Conservation (phyloP, 2,113 vertebrate species). For the Uria aalge region DNA sequence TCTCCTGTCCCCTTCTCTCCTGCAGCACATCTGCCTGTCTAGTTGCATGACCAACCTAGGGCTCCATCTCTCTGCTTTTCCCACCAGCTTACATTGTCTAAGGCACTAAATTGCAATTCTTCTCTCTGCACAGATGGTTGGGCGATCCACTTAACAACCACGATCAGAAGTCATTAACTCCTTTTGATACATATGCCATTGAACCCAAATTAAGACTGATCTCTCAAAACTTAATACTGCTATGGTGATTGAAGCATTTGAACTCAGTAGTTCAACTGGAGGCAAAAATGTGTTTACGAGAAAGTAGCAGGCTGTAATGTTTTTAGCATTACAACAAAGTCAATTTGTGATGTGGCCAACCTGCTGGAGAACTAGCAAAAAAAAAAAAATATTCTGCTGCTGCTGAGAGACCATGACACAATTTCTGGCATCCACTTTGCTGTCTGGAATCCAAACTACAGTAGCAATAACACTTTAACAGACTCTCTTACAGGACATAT, state of each 20-base stretch:
- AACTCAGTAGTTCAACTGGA: not conserved
- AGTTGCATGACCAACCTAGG: accelerated
- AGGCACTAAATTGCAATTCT: not conserved
- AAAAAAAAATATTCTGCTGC: not conserved
- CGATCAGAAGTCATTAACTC: not conserved
- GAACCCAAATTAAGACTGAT: not conserved
- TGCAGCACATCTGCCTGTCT: not conserved
- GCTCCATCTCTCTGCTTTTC: not conserved
- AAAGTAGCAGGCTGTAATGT: conserved; percentile 3
- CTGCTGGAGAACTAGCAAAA: not conserved
- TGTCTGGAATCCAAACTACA: conserved; percentile 11
- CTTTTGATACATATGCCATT: not conserved
- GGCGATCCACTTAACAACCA: not conserved
- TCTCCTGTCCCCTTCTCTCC: not conserved
- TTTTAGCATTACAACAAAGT: conserved; percentile 28
- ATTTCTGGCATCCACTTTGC: conserved; percentile 24
- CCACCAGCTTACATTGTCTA: not conserved
- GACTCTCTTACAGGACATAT: not conserved
- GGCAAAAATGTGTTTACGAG: conserved; percentile 15
- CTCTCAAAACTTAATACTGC: not conserved
- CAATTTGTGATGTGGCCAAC: not conserved
- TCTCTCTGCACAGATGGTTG: not conserved
- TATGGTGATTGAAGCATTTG: not conserved
- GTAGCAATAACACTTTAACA: conserved; percentile 43
- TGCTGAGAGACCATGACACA: conserved; percentile 35